Percentiles rank a stretch among this genome's conserved stretches.
Conservation (phyloP, 2,113 vertebrate genomes). For the Apodemus speciosus region DNA sequence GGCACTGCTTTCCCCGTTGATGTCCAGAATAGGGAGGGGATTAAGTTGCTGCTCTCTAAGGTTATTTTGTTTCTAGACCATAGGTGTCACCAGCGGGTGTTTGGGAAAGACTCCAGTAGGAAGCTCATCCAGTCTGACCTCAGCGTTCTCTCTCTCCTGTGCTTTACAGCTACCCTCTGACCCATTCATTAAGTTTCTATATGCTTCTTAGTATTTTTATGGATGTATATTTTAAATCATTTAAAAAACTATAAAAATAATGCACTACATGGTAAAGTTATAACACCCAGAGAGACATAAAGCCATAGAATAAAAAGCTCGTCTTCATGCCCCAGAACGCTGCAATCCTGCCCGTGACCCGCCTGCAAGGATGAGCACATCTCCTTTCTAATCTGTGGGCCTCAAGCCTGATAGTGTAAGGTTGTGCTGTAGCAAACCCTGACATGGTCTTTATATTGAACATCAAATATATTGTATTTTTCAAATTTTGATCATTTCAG, state of each 20-base stretch:
- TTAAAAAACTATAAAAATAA: constrained; percentile 3
- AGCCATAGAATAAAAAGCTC: constrained; percentile 13
- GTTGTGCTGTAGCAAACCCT: constrained; percentile 43
- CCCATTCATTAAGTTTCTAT: constrained; percentile 18
- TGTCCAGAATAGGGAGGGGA: background rate
- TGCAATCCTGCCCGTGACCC: fast-evolving
- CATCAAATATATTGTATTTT: background rate
- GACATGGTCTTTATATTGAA: constrained; percentile 28
- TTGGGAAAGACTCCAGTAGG: background rate
- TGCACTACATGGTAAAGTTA: constrained; percentile 33
- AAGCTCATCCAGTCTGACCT: background rate
- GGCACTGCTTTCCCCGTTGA: background rate
- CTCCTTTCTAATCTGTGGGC: background rate
- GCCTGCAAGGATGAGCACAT: background rate
- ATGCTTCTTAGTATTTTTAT: constrained; percentile 32
- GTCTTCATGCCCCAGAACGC: background rate
- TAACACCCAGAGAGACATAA: background rate
- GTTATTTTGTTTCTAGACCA: background rate
- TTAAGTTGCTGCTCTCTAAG: background rate
- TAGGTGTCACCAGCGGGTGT: background rate
- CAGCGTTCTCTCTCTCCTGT: background rate
- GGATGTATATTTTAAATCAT: background rate
- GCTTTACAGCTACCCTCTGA: constrained; percentile 4
- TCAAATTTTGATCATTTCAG: constrained; percentile 34
- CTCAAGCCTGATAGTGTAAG: constrained; percentile 44